Evolutionary conservation across 2,797 vertebrate genomes (phyloP).

Genomic region (Pseudocheirus occidentalis): DNA sequence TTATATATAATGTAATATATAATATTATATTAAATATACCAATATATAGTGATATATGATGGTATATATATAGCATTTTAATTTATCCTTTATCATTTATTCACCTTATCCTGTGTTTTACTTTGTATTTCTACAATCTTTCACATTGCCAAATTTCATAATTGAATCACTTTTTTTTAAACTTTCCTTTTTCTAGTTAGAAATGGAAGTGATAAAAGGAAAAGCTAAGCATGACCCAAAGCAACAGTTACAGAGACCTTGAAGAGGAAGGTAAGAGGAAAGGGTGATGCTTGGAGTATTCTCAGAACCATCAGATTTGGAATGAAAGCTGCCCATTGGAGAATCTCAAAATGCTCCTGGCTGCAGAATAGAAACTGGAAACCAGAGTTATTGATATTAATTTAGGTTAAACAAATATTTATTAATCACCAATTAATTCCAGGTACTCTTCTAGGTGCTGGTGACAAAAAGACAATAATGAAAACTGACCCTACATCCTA

Average conservation of each 20-base stretch:
- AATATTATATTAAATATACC: too few species aligned
- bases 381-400: neutral
- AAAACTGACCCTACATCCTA: neutral
- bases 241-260: neutral
- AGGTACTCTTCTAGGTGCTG: neutral
- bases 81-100: neutral
- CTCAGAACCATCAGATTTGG: neutral
- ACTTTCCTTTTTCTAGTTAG: neutral
- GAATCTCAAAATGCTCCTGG: neutral
- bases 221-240: neutral
- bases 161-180: neutral
- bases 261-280: neutral
- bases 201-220: neutral
- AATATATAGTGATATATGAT: too few species aligned
- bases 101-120: neutral
- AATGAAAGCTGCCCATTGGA: neutral
- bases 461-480: neutral
- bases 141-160: neutral
- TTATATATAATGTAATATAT: too few species aligned
- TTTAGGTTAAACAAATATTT: neutral
- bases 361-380: neutral
- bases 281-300: neutral
- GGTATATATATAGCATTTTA: neutral
- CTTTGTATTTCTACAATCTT: neutral
- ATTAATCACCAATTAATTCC: neutral